Conservation (phyloP, 2,888 invertebrate genomes). For the Drosophila neonasuta region DNA sequence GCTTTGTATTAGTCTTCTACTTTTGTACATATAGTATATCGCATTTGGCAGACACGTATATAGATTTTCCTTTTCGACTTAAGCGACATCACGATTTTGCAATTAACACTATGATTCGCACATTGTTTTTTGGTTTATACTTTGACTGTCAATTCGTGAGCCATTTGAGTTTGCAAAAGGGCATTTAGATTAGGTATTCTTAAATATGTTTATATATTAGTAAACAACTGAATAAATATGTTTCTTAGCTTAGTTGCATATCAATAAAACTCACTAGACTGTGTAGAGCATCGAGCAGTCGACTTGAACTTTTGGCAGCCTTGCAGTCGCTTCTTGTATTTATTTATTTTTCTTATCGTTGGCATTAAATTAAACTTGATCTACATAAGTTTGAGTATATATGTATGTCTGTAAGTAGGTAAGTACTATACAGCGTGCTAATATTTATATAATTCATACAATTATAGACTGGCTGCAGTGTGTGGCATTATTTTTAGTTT, state of each 20-base stretch:
- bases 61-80: slow-evolving; percentile 19
- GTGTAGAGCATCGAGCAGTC: slow-evolving; percentile 22
- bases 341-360: slow-evolving; percentile 57
- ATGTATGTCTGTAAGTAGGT: background rate
- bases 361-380: slow-evolving; percentile 61
- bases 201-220: background rate
- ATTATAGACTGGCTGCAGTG: slow-evolving; percentile 55
- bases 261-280: background rate
- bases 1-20: slow-evolving; percentile 7
- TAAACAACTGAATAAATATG: background rate
- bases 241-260: background rate
- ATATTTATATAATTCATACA: slow-evolving; percentile 67
- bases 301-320: background rate
- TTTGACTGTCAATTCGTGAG: background rate
- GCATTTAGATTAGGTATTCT: background rate
- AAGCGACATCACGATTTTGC: slow-evolving; percentile 52
- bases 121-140: slow-evolving; percentile 9
- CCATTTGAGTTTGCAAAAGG: background rate
- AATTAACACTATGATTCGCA: slow-evolving; percentile 51
- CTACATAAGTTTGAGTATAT: slow-evolving; percentile 37
- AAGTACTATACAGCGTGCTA: slow-evolving; percentile 31
- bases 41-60: slow-evolving; percentile 23
- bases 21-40: slow-evolving; percentile 2
- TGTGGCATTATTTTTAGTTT: slow-evolving; percentile 59
- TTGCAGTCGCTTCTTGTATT: slow-evolving; percentile 27